Evolutionary conservation across 35 echinoderm and acorn worm species (phyloP).

Genomic region (Lytechinus pictus): DNA sequence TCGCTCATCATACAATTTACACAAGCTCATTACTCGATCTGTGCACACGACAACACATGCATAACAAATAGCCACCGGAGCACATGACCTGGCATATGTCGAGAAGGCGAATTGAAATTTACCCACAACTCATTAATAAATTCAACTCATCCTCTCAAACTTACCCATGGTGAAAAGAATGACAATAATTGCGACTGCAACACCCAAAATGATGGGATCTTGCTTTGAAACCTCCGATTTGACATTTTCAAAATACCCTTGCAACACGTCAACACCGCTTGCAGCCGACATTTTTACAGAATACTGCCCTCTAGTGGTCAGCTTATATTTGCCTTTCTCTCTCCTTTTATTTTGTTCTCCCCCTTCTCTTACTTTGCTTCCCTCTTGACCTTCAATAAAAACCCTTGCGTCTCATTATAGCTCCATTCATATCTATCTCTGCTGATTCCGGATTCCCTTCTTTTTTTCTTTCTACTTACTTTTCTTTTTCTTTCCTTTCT

Average conservation of each 20-base stretch:
- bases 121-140: neutral
- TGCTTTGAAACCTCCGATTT: constrained; percentile 63
- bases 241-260: constrained; percentile 50
- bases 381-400: too few species aligned
- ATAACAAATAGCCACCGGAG: neutral
- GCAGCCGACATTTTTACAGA: constrained; percentile 38
- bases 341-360: neutral
- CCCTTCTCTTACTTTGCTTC: neutral
- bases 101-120: neutral
- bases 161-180: constrained; percentile 72
- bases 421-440: too few species aligned
- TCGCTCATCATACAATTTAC: neutral
- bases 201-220: constrained; percentile 64
- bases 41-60: neutral
- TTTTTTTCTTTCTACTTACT: neutral
- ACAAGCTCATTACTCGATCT: neutral
- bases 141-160: neutral
- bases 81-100: neutral
- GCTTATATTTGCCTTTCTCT: neutral
- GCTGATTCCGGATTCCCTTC: too few species aligned
- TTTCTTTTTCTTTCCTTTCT: neutral
- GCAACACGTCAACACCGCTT: constrained; percentile 46
- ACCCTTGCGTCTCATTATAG: too few species aligned
- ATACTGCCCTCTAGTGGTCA: neutral
- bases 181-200: constrained; percentile 71